Evolutionary conservation across 2,113 vertebrate species (phyloP), one percentile per base, ranked within the genome.

Genomic region (Larimichthys crocea): DNA sequence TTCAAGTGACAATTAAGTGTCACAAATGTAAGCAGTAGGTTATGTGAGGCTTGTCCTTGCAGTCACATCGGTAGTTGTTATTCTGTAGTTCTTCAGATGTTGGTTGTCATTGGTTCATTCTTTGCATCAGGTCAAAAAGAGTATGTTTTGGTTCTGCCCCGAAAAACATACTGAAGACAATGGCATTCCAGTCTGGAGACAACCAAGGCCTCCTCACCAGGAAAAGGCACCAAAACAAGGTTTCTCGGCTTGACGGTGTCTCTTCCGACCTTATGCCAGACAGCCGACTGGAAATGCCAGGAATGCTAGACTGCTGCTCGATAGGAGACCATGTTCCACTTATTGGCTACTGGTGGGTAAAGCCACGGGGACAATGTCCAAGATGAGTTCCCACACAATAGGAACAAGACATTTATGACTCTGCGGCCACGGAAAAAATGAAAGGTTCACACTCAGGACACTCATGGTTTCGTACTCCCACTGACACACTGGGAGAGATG

Each of bases 381-480:
- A 86, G 92, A 94, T 94, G 94, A 94, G 94, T 92, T 94, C 90
- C 85, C 94, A 95, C 94, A 96, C 95, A 95, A 96, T 94, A 82
- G 94, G 90, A 94, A 94, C 93, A 93, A 92, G 93, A 94, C 94
- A 92, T 96, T 96, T 95, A 95, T 95, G 95, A 94, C 93, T 94
- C 86, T 66, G 88, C 48, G 50, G 88, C 71, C 80, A 76, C 40
- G 46, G 80, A 85, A 87, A 88, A 94, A 92, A 90, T 92, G 78
- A 87, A 72, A 87, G 83, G 83, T 91, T 93, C 90, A 90, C 79
- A 50, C 77, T 86, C 80, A 40, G 87, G 93, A 89, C 84, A 74
- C 89, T 82, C 64, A 16, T 24, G 68, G 80, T 49, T 82, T 76
- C 49, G 60, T 88, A 55, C 90, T 89, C 89, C 80, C 83, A 77